Conservation (phyloP, 2,797 vertebrate species). For the Eospalax fontanierii region DNA sequence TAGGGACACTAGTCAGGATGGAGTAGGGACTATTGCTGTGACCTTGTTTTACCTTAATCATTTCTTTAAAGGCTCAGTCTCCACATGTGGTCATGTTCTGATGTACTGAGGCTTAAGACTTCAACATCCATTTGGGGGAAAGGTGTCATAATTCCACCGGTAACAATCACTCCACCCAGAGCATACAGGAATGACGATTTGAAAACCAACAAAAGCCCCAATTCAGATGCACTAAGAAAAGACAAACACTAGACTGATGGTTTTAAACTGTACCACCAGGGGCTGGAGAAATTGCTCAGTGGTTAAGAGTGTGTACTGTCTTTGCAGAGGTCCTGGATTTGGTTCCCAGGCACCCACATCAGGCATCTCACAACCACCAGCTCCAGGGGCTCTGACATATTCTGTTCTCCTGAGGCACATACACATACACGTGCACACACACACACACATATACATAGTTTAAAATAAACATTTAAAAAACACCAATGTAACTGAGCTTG, state of each 20-base stretch:
- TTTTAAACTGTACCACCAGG: background rate
- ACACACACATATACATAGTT: background rate
- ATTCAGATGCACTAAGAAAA: background rate
- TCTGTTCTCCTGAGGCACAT: background rate
- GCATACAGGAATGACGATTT: background rate
- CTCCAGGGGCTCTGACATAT: background rate
- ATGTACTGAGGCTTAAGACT: background rate
- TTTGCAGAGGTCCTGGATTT: background rate
- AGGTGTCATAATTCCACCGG: background rate
- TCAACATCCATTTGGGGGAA: background rate
- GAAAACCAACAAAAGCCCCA: background rate
- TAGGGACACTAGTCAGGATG: background rate
- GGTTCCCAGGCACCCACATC: background rate
- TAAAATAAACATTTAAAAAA: background rate
- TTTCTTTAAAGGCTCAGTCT: background rate
- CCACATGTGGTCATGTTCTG: background rate
- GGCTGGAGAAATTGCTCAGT: background rate
- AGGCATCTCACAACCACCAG: background rate
- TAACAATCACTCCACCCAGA: background rate
- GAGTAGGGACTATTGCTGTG: background rate
- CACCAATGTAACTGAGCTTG: no score
- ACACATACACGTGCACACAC: background rate
- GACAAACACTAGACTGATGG: background rate
- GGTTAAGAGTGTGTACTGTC: background rate
- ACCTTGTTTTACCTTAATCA: background rate